These are phyloP conservation scores for Periophthalmodon schlosseri DNA, from an alignment of 2,113 vertebrate genomes.

Conservation along the genomic window DNA sequence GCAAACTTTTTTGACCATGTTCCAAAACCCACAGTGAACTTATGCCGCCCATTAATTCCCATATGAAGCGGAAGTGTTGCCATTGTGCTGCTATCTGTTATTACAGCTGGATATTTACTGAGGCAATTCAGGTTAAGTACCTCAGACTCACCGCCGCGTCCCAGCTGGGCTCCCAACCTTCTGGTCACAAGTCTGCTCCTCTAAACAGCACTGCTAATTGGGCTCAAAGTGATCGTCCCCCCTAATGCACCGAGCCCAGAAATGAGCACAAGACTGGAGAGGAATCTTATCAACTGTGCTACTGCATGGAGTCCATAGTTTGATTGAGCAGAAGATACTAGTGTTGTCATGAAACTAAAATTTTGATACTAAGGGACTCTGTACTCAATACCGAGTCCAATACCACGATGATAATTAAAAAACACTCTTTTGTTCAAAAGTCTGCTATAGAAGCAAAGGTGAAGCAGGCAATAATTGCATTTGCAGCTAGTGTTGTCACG, in stretches of 20 bases:
- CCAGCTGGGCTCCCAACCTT: constrained; percentile 79
- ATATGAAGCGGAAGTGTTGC: constrained; percentile 57
- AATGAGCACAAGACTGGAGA: constrained; percentile 31
- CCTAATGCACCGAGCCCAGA: constrained; percentile 39
- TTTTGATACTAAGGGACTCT: too few species aligned
- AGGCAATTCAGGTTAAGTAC: constrained; percentile 82
- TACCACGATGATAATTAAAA: too few species aligned
- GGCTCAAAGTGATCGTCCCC: constrained; percentile 57
- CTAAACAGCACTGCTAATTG: constrained; percentile 79
- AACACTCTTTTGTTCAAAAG: too few species aligned
- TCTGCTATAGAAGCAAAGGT: too few species aligned
- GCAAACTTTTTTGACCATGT: constrained; percentile 23
- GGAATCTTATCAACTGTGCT: constrained; percentile 1
- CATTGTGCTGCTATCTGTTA: constrained; percentile 71
- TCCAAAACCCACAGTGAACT: constrained; percentile 52
- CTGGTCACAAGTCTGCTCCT: constrained; percentile 78
- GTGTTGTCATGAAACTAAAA: too few species aligned
- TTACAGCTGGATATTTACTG: constrained; percentile 80
- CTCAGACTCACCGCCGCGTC: constrained; percentile 61
- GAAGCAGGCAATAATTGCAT: too few species aligned
- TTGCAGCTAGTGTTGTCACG: too few species aligned
- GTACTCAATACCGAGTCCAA: too few species aligned
- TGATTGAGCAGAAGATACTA: too few species aligned
- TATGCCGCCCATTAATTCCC: constrained; percentile 56
- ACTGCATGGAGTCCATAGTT: neutral